Conservation (phyloP, 2,797 vertebrate genomes). For the Cirrhinus molitorella region DNA sequence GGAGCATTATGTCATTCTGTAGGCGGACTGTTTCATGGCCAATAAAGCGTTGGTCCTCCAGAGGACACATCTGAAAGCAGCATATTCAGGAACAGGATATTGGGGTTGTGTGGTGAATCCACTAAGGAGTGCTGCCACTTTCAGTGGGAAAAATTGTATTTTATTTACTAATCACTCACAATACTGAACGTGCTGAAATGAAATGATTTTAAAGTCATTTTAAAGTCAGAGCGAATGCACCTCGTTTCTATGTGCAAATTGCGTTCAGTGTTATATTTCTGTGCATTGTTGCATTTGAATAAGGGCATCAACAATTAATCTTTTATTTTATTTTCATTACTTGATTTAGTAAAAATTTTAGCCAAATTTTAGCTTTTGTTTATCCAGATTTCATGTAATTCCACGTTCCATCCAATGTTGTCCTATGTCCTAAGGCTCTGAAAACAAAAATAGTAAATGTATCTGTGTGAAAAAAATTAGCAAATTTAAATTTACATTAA, state of each 20-base stretch:
- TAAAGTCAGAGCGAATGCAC: background rate
- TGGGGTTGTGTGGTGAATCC: background rate
- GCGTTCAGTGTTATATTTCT: background rate
- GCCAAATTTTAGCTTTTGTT: background rate
- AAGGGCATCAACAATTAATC: too few relatives aligned
- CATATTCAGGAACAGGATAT: slow-evolving; percentile 41
- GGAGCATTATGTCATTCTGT: slow-evolving; percentile 59
- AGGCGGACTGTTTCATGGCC: slow-evolving; percentile 47
- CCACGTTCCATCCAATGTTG: background rate
- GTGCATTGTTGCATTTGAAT: background rate
- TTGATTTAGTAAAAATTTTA: background rate
- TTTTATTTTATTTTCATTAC: too few relatives aligned
- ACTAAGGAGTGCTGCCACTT: background rate
- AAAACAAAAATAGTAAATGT: too few relatives aligned
- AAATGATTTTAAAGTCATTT: background rate
- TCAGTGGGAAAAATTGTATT: background rate
- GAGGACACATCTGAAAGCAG: slow-evolving; percentile 61
- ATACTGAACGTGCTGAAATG: background rate
- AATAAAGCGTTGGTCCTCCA: slow-evolving; percentile 31
- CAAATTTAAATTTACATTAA: too few relatives aligned
- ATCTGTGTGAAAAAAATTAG: too few relatives aligned
- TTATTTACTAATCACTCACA: background rate
- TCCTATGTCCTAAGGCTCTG: too few relatives aligned
- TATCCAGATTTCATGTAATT: background rate
- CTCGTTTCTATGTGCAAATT: background rate